Conservation (phyloP, 2,113 vertebrate species). For the Mellivora capensis region DNA sequence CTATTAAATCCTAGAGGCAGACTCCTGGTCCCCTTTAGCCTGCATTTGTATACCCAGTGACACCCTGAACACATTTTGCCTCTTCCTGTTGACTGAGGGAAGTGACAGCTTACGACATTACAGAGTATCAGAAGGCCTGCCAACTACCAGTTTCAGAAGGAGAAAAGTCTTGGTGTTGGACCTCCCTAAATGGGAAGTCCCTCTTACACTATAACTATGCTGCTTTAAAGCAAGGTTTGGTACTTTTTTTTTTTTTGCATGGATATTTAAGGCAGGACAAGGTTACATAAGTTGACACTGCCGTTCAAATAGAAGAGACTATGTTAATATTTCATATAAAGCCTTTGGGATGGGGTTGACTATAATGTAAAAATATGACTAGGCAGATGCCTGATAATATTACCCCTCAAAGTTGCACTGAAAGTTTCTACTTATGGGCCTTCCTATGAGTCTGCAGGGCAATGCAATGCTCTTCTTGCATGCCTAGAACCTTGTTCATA, state of each 20-base stretch:
- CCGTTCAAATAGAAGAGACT: conserved; percentile 15
- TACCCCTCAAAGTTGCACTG: neutral
- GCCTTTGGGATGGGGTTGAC: neutral
- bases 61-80: neutral
- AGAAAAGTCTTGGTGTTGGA: neutral
- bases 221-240: conserved; percentile 32
- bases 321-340: conserved; percentile 40
- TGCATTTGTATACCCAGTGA: neutral
- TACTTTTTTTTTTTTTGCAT: neutral
- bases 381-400: neutral
- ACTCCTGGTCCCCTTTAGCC: neutral
- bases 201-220: neutral
- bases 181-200: neutral
- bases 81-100: neutral
- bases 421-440: neutral
- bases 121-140: neutral
- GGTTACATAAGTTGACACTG: neutral
- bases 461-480: neutral
- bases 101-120: neutral
- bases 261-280: conserved; percentile 66
- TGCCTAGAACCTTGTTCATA: neutral
- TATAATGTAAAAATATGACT: neutral
- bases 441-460: neutral
- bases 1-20: neutral
- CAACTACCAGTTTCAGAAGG: neutral